These are phyloP conservation scores for Criorhina ranunculi DNA, from an alignment of 2,888 invertebrate genomes.

Conservation along the genomic window DNA sequence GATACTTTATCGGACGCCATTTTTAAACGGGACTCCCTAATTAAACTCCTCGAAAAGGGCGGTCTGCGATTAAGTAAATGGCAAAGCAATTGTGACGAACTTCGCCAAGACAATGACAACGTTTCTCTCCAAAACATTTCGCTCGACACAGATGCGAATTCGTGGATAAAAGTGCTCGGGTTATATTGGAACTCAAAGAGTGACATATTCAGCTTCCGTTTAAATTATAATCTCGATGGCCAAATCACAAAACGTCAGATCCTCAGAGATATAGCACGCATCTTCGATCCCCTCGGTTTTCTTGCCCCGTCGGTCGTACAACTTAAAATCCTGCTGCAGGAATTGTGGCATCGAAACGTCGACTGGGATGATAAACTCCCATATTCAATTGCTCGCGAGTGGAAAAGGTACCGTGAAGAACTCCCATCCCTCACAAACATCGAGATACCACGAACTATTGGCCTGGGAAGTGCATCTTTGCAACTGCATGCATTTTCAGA, in stretches of 20 bases:
- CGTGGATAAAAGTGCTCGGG: conserved; percentile 12
- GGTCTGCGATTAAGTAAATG: conserved; percentile 35
- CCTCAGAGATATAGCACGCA: conserved; percentile 11
- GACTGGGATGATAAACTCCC: conserved; percentile 19
- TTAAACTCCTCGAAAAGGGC: background rate
- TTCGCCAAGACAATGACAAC: conserved; percentile 29
- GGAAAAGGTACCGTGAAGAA: conserved; percentile 44
- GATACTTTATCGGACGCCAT: conserved; percentile 2
- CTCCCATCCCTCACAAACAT: conserved; percentile 4
- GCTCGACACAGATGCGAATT: conserved; percentile 2
- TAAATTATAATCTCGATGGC: conserved; percentile 6
- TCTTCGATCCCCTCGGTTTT: conserved; percentile 25
- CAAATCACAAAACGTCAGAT: conserved; percentile 12
- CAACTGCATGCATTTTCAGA: no score
- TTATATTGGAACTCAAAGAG: background rate
- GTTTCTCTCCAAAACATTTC: background rate
- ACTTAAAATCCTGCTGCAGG: conserved; percentile 31
- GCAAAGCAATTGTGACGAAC: conserved; percentile 21
- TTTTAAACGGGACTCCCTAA: background rate
- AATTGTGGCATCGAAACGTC: conserved; percentile 21
- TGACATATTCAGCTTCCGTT: conserved; percentile 2
- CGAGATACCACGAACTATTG: background rate
- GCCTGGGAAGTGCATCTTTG: background rate
- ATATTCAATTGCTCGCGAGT: conserved; percentile 50
- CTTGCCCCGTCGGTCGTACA: conserved; percentile 15